Conservation (phyloP, 2,797 vertebrate genomes). For the Potorous gilbertii region DNA sequence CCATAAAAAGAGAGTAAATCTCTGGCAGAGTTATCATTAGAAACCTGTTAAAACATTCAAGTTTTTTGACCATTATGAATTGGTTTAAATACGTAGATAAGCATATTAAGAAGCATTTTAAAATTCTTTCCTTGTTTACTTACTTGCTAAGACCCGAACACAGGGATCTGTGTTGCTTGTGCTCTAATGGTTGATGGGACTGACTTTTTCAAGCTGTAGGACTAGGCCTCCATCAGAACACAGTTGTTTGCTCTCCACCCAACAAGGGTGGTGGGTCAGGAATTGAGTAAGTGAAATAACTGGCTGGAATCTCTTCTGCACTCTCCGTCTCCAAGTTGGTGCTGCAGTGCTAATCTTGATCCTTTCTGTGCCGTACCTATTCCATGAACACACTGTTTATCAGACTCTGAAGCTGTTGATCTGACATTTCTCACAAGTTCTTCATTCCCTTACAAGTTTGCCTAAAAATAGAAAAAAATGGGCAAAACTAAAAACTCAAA, state of each 20-base stretch:
- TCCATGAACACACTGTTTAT: conserved; percentile 33
- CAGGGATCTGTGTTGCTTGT: conserved; percentile 52
- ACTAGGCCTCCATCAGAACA: conserved; percentile 20
- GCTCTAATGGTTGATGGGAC: conserved; percentile 29
- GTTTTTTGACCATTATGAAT: conserved; percentile 72
- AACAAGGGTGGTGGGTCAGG: not conserved
- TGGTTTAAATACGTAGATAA: conserved; percentile 73
- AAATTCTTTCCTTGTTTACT: conserved; percentile 71
- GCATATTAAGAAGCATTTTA: conserved; percentile 66
- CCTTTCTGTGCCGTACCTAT: not conserved
- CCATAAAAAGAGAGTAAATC: conserved; percentile 31
- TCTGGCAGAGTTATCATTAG: conserved; percentile 44
- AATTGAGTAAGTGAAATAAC: not conserved
- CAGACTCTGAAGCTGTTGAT: conserved; percentile 36
- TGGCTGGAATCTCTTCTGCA: not conserved
- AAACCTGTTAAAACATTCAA: conserved; percentile 65
- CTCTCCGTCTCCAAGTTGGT: not conserved
- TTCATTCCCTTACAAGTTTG: conserved; percentile 27
- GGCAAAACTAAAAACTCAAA: conserved; percentile 35
- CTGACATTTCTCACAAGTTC: conserved; percentile 25
- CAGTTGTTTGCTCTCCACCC: not conserved
- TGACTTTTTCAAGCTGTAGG: conserved; percentile 41
- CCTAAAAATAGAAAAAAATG: conserved; percentile 57
- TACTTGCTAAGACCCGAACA: conserved; percentile 69
- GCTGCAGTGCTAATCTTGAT: conserved; percentile 5